Conservation (phyloP, 1,140 invertebrate species). For the Brachionus calyciflorus region DNA sequence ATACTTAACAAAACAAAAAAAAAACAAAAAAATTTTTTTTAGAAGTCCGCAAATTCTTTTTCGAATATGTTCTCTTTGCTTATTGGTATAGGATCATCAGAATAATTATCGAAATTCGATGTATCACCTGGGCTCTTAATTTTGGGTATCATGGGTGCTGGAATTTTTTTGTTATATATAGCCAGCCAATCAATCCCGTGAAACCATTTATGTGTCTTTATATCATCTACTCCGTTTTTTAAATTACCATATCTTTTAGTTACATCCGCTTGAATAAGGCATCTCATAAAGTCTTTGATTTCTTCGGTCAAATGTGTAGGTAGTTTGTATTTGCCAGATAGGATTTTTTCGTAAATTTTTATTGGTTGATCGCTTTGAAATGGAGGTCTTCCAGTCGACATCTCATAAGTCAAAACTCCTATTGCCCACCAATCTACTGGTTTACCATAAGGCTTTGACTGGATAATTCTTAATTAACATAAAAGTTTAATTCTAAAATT, state of each 20-base stretch:
- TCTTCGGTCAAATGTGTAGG: slow-evolving; percentile 38
- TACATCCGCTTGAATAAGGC: slow-evolving; percentile 20
- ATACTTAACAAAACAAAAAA: neutral
- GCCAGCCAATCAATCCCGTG: slow-evolving; percentile 24
- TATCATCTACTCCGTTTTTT: slow-evolving; percentile 40
- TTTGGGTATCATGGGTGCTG: slow-evolving; percentile 12
- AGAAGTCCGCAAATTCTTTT: slow-evolving; percentile 45
- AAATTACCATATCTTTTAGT: slow-evolving; percentile 46
- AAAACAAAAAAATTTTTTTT: slow-evolving; percentile 11
- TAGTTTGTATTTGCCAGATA: slow-evolving; percentile 43
- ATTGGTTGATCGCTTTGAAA: slow-evolving; percentile 62
- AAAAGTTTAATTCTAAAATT: too few relatives aligned
- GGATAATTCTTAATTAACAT: slow-evolving; percentile 41
- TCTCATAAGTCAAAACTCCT: slow-evolving; percentile 65
- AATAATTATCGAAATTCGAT: slow-evolving; percentile 15
- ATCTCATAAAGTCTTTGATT: slow-evolving; percentile 42
- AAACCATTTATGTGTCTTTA: slow-evolving; percentile 45
- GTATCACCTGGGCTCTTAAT: slow-evolving; percentile 18
- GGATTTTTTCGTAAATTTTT: slow-evolving; percentile 50
- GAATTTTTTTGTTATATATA: slow-evolving; percentile 36
- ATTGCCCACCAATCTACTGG: slow-evolving; percentile 44
- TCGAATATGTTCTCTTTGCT: slow-evolving; percentile 32
- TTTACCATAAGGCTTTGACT: slow-evolving; percentile 44
- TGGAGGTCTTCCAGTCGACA: slow-evolving; percentile 66
- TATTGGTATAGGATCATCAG: neutral